Evolutionary conservation across 1,140 invertebrate species (phyloP).

Genomic region (Macrotrachela quadricornifera): DNA sequence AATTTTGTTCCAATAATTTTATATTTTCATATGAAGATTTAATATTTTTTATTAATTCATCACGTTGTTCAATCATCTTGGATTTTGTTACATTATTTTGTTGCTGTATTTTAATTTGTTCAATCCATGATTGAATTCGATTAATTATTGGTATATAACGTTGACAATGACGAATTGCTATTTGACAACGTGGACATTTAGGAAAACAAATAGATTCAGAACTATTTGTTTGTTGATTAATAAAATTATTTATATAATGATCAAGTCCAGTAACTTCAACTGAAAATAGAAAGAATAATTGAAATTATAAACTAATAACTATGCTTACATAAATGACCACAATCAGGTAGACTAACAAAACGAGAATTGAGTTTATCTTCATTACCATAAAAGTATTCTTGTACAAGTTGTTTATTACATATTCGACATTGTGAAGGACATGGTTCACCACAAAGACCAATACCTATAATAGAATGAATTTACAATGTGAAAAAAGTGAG

Average conservation of each 20-base stretch:
- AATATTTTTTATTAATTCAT: no score
- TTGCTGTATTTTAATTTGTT: constrained; percentile 3
- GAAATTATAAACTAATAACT: no score
- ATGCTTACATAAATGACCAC: constrained; percentile 39
- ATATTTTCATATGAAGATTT: no score
- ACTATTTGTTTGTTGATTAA: no score
- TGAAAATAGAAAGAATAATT: no score
- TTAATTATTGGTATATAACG: constrained; percentile 7
- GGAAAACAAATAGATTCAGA: constrained; percentile 33
- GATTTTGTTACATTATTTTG: no score
- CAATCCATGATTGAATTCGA: background rate
- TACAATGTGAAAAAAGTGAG: no score
- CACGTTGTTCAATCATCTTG: no score
- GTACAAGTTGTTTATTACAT: constrained; percentile 26
- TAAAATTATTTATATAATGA: no score
- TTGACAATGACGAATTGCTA: constrained; percentile 37
- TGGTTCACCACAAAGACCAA: constrained; percentile 47
- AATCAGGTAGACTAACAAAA: constrained; percentile 41
- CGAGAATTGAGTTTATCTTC: constrained; percentile 24
- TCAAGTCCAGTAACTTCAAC: no score
- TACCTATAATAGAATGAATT: no score
- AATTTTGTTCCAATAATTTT: no score
- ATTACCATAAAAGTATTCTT: constrained; percentile 34
- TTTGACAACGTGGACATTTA: constrained; percentile 41
- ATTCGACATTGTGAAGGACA: constrained; percentile 28